Evolutionary conservation across 2,113 vertebrate species (phyloP), one percentile per base, ranked within the genome.

Genomic region (Heteronetta atricapilla): DNA sequence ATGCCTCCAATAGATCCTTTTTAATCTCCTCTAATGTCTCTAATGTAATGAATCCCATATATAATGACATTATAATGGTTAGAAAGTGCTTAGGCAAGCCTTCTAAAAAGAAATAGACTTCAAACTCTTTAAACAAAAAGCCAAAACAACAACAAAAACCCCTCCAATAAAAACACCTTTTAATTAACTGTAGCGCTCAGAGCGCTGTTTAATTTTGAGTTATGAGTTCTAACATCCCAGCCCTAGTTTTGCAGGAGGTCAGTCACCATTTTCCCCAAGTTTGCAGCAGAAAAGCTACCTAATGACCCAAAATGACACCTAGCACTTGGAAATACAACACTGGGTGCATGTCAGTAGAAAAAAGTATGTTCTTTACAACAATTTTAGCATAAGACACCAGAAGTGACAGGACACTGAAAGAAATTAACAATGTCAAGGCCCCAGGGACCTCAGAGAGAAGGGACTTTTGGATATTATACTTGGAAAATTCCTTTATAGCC

Each of bases 41-140:
- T 96, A 90, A 94, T 93, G 86, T 95, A 95, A 95, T 95, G 95
- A 95, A 91, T 92, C 88, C 68, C 81, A 94, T 95, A 92, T 85
- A 96, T 90, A 96, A 97, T 96, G 90, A 83, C 86, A 96, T 95
- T 92, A 91, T 95, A 96, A 96, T 87, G 78, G 86, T 88, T 95
- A 79, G 83, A 89, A 97, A 95, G 84, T 86, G 94, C 92, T 97
- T 96, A 92, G 86, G 89, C 92, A 96, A 96, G 93, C 80, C 88
- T 93, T 94, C 78, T 72, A 34, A 50, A 89, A 93, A 92, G 90
- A 93, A 95, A 95, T 62, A 96, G 81, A 62, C 83, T 91, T 96
- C 66, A 93, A 66, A 90, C n/a, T 78, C 86, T 86, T 88, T 67
- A 91, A 95, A 87, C 34, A 94, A 84, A 94, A 95, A 89, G 40